phyloP scores from a whole-genome alignment of 2,888 invertebrate species.

The Drosophila histrio region DNA sequence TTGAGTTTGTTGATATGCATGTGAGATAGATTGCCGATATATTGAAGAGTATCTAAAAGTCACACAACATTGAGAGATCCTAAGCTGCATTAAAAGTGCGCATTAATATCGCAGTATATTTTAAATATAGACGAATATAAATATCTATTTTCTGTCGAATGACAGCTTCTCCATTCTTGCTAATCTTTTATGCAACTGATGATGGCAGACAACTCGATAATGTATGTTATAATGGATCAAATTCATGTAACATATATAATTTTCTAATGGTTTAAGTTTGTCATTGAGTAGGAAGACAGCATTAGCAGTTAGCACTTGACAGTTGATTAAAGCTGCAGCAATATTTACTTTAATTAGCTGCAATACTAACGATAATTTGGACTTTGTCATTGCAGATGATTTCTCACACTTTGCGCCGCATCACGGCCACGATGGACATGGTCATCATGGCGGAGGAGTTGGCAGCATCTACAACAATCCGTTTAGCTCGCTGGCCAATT shows the following conservation, averaged over 20 bases:
- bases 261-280: slow-evolving; percentile 29
- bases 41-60: not conserved
- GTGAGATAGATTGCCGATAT: not conserved
- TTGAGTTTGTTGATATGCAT: not conserved
- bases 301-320: slow-evolving; percentile 6
- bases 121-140: no score
- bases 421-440: slow-evolving; percentile 77
- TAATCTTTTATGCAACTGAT: no score
- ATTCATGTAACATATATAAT: not conserved
- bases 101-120: not conserved
- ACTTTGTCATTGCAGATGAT: slow-evolving; percentile 72
- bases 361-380: slow-evolving; percentile 21
- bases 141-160: no score
- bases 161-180: not conserved
- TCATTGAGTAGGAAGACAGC: slow-evolving; percentile 11
- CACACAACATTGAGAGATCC: not conserved
- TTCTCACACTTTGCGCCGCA: slow-evolving; percentile 72
- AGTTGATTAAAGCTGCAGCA: slow-evolving; percentile 21
- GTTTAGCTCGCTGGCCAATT: slow-evolving; percentile 82
- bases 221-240: not conserved
- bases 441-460: slow-evolving; percentile 72
- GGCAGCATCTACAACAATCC: slow-evolving; percentile 82
- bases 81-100: not conserved
- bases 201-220: not conserved
- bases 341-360: slow-evolving; percentile 61